Evolutionary conservation across 35 echinoderm and acorn worm genomes (phyloP).

Genomic region (Heliocidaris tuberculata): DNA sequence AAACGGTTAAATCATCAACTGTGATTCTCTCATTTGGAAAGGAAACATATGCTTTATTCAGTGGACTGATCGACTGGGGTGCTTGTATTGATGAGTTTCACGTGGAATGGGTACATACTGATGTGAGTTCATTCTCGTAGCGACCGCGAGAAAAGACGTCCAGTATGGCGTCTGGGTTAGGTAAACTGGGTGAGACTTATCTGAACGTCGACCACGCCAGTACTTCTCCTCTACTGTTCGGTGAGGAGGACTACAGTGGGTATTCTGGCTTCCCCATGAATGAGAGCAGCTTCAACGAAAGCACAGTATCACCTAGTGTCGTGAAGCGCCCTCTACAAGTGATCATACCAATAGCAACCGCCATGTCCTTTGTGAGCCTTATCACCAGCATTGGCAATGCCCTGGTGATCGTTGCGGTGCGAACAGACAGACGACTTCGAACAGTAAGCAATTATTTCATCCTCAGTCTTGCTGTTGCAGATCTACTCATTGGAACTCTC

Average conservation of each 20-base stretch:
- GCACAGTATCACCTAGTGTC: neutral
- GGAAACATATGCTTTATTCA: neutral
- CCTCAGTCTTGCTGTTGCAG: slow-evolving; percentile 84
- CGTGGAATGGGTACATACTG: neutral
- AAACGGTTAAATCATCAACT: neutral
- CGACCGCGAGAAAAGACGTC: neutral
- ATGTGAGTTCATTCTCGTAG: neutral
- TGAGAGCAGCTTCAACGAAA: slow-evolving; percentile 26
- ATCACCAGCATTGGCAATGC: slow-evolving; percentile 88
- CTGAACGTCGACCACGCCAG: slow-evolving; percentile 22
- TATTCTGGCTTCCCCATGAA: slow-evolving; percentile 20
- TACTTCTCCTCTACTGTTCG: neutral
- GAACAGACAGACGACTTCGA: slow-evolving; percentile 82
- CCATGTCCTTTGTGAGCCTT: slow-evolving; percentile 77
- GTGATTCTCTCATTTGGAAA: neutral
- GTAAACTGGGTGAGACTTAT: slow-evolving; percentile 27
- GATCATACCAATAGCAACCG: slow-evolving; percentile 72
- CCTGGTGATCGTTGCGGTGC: slow-evolving; percentile 89
- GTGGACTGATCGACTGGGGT: neutral
- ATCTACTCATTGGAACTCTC: slow-evolving; percentile 87
- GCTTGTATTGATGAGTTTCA: neutral
- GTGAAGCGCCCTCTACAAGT: slow-evolving; percentile 27
- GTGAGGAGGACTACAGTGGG: slow-evolving; percentile 43
- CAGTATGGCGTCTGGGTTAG: slow-evolving; percentile 36
- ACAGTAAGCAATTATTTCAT: slow-evolving; percentile 99